Evolutionary conservation across 1,140 invertebrate genomes (phyloP), one percentile per base, ranked within the genome.

Genomic region (Aphelenchoides avenae): DNA sequence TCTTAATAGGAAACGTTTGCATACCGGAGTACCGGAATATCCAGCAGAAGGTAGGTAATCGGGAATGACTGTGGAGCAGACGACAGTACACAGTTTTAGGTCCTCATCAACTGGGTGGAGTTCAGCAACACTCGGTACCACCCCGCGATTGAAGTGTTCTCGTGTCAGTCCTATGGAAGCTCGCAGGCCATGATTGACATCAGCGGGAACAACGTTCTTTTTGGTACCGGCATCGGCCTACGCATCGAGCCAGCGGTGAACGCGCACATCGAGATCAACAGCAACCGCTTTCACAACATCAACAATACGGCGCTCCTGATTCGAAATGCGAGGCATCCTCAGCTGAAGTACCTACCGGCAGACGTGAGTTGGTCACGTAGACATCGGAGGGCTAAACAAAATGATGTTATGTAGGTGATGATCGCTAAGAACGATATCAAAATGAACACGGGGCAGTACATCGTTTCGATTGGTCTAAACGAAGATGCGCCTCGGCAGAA

Each of bases 281-380:
- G 91, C 13, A 87, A 86, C 15, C 81, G 97, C 27, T 83, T 89
- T 29, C 87, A 97, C 30, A 85, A 87, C 74, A 96, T 95, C 81
- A 87, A 88, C 4, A 79, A 81, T 63, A 75, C 79, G 40, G 71
- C 81, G 7, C 55, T 80, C 13, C 44, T 77, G 13, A 53, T 75
- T n/a, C 62, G 78, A 33, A 79, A 79, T 53, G 62, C 77, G 27
- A 73, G 77, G 64, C 80, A 79, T 64, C 67, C 74, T 30, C 57
- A 68, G 54, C 50, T 77, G 9, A 47, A n/a, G 24, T 36, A 46
- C 15, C 42, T 77, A 15, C 48, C 58, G 13, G 84, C 84, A 0
- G 81, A 84, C 57, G 80, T 31, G 42, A 70, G 6, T 61, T 49
- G 76, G 86, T 87, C 64, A 74, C 81, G 39, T 81, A 84, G 63